Percentiles rank a stretch among this genome's conserved stretches.
These are phyloP conservation scores for Acanthis flammea DNA, from an alignment of 2,797 vertebrate genomes.

Conservation along the genomic window DNA sequence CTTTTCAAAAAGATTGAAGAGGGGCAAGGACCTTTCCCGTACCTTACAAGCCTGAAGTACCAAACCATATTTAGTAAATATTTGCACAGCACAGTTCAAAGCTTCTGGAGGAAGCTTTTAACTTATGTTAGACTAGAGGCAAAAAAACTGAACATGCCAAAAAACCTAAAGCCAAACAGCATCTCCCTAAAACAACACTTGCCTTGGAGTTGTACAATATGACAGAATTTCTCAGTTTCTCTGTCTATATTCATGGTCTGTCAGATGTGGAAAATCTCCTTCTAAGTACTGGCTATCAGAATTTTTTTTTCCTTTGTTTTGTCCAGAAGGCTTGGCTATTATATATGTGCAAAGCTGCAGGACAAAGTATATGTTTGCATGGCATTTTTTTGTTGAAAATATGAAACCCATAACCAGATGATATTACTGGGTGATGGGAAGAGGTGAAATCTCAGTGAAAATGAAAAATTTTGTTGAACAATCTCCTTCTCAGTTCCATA, in stretches of 20 bases:
- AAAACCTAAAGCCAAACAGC: background rate
- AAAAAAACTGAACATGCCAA: background rate
- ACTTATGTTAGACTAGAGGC: background rate
- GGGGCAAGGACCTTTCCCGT: background rate
- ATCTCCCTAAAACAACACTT: background rate
- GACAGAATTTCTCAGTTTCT: background rate
- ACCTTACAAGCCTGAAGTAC: background rate
- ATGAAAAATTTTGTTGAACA: background rate
- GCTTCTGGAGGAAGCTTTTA: background rate
- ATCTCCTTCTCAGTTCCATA: background rate
- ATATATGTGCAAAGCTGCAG: background rate
- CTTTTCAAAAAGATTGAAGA: background rate
- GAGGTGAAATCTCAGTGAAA: background rate
- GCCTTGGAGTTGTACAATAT: background rate
- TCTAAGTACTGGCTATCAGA: background rate
- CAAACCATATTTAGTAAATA: background rate
- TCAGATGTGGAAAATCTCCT: background rate
- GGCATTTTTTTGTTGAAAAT: background rate
- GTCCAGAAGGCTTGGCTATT: background rate
- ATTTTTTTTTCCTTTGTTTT: background rate
- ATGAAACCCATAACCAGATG: background rate
- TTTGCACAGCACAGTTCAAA: background rate
- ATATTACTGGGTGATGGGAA: background rate
- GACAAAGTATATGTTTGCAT: background rate
- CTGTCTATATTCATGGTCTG: fast-evolving